Evolutionary conservation across 2,888 invertebrate genomes (phyloP).

Genomic region (Archaeoteleia sp.): DNA sequence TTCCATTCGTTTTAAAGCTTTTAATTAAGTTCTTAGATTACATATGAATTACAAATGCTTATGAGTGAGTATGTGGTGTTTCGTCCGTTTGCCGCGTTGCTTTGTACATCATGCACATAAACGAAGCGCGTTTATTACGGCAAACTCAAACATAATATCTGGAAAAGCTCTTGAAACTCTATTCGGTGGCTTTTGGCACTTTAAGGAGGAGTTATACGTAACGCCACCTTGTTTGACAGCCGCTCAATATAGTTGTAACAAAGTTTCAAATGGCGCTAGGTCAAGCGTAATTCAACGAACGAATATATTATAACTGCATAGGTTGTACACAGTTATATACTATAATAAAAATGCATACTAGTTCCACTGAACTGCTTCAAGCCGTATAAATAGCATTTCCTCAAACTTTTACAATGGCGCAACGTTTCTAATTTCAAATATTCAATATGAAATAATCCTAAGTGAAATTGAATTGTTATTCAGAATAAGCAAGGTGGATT

Average conservation of each 20-base stretch:
- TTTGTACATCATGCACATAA: constrained; percentile 36
- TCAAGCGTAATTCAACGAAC: constrained; percentile 44
- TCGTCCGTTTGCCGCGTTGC: constrained; percentile 16
- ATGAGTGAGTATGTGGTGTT: constrained; percentile 16
- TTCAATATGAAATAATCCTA: too few relatives aligned
- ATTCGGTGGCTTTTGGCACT: constrained; percentile 59
- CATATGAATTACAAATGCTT: constrained; percentile 21
- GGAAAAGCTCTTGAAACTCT: constrained; percentile 70
- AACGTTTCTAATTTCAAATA: too few relatives aligned
- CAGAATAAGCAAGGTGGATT: too few relatives aligned
- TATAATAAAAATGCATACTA: too few relatives aligned
- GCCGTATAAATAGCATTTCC: too few relatives aligned
- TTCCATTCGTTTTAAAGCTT: background rate
- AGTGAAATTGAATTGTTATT: too few relatives aligned
- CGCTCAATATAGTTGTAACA: constrained; percentile 67
- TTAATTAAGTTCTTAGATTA: constrained; percentile 12
- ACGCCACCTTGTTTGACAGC: constrained; percentile 66
- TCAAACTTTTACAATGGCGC: too few relatives aligned
- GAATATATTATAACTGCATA: constrained; percentile 38
- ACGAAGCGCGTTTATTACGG: constrained; percentile 65
- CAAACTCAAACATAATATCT: constrained; percentile 74
- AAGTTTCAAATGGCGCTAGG: constrained; percentile 60
- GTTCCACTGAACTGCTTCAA: too few relatives aligned
- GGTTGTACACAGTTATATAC: constrained; percentile 6
- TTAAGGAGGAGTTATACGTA: constrained; percentile 55